phyloP scores from a whole-genome alignment of 1,140 invertebrate genomes.

The Diuraphis noxia region DNA sequence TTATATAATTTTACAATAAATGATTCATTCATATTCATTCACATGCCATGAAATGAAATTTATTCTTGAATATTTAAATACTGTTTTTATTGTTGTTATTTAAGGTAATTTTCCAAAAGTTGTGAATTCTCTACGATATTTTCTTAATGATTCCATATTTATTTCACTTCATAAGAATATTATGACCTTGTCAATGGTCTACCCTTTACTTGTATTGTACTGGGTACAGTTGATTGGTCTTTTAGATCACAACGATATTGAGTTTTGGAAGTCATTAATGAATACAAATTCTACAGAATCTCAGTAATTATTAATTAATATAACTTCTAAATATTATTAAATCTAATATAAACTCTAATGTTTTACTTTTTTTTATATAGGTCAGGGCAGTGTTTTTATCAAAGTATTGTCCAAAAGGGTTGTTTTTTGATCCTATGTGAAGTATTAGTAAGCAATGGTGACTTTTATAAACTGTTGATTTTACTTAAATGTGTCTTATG shows the following conservation, averaged over 20 bases:
- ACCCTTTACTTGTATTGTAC: conserved; percentile 36
- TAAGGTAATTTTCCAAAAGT: conserved; percentile 49
- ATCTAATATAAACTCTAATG: not conserved
- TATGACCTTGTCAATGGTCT: conserved; percentile 39
- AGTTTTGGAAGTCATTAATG: conserved; percentile 45
- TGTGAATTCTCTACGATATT: conserved; percentile 9
- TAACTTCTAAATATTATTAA: not conserved
- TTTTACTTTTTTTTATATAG: not conserved
- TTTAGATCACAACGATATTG: conserved; percentile 38
- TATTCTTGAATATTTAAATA: not conserved
- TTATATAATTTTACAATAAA: not conserved
- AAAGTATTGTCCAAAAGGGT: conserved; percentile 46
- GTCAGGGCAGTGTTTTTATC: conserved; percentile 20
- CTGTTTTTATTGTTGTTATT: not conserved
- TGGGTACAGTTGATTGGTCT: conserved; percentile 47
- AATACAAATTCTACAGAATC: not conserved
- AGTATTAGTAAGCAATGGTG: conserved; percentile 27
- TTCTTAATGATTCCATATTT: conserved; percentile 29
- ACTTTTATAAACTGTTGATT: not conserved
- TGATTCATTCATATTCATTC: not conserved
- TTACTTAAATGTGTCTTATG: not conserved
- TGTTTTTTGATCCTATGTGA: conserved; percentile 44
- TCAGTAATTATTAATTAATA: conserved; percentile 19
- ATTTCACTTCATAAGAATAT: conserved; percentile 36
- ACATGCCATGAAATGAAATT: not conserved